Evolutionary conservation across 2,888 invertebrate genomes (phyloP).

Genomic region (Dasysyrphus albostriatus): DNA sequence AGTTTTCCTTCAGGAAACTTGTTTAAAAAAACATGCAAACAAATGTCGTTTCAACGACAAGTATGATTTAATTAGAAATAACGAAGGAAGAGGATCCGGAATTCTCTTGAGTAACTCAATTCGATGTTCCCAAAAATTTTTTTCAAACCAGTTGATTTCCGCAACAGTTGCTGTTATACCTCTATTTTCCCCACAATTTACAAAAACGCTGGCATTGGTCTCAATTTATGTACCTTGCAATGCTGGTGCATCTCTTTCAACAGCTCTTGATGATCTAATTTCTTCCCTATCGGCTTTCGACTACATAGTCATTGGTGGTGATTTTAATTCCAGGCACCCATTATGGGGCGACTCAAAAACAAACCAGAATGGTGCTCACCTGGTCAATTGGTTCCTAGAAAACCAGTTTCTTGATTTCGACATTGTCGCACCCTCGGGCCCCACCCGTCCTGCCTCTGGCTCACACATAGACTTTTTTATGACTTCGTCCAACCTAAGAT

Average conservation of each 20-base stretch:
- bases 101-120: too few species aligned
- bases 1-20: neutral
- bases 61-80: too few species aligned
- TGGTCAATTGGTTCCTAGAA: neutral
- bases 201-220: neutral
- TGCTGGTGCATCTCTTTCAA: neutral
- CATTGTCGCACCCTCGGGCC: neutral
- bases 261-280: neutral
- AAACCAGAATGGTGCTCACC: neutral
- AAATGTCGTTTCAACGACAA: too few species aligned
- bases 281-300: neutral
- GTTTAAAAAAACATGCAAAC: too few species aligned
- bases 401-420: neutral
- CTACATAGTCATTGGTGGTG: neutral
- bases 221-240: neutral
- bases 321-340: slow-evolving; percentile 1
- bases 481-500: neutral
- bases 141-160: neutral
- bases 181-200: accelerated
- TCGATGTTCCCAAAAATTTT: too few species aligned
- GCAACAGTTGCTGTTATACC: neutral
- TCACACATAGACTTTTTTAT: neutral
- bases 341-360: slow-evolving; percentile 2
- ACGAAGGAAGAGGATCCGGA: too few species aligned
- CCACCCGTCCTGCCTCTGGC: neutral